A percentile compares a stretch with the other conserved stretches of the same genome.
Evolutionary conservation across 2,888 invertebrate species (phyloP).

Genomic region (Mactromeris polynyma): DNA sequence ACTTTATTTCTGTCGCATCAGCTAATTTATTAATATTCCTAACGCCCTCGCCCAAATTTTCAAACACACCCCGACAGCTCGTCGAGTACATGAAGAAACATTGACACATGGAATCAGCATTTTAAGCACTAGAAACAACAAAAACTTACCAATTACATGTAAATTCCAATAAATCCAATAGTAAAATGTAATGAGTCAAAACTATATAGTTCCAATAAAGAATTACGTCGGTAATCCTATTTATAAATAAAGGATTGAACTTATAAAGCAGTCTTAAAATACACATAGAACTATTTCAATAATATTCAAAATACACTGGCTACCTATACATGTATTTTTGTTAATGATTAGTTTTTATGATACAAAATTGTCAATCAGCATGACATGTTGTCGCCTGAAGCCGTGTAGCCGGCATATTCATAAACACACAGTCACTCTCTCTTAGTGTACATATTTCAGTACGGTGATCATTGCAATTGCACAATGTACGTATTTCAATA

Average conservation of each 20-base stretch:
- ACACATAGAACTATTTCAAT: neutral
- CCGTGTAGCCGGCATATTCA: neutral
- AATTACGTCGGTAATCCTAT: conserved; percentile 19
- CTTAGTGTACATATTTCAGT: neutral
- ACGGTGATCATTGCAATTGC: neutral
- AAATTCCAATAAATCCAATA: conserved; percentile 12
- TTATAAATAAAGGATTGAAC: conserved; percentile 22
- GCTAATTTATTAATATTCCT: too few species aligned
- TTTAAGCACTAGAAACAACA: neutral
- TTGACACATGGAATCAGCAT: neutral
- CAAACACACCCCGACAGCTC: too few species aligned
- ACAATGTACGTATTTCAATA: neutral
- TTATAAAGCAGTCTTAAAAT: conserved; percentile 2
- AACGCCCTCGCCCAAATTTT: too few species aligned
- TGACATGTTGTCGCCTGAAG: conserved; percentile 24
- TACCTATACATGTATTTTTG: conserved; percentile 28
- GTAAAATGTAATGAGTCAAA: conserved; percentile 25
- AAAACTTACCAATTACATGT: conserved; percentile 1
- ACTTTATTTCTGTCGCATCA: too few species aligned
- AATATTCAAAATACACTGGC: neutral
- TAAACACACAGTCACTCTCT: neutral
- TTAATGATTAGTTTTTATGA: conserved; percentile 26
- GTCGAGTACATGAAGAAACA: neutral
- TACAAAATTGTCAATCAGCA: conserved; percentile 31
- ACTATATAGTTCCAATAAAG: conserved; percentile 23